Evolutionary conservation across 2,888 invertebrate genomes (phyloP).

Genomic region (Biston stratarius): DNA sequence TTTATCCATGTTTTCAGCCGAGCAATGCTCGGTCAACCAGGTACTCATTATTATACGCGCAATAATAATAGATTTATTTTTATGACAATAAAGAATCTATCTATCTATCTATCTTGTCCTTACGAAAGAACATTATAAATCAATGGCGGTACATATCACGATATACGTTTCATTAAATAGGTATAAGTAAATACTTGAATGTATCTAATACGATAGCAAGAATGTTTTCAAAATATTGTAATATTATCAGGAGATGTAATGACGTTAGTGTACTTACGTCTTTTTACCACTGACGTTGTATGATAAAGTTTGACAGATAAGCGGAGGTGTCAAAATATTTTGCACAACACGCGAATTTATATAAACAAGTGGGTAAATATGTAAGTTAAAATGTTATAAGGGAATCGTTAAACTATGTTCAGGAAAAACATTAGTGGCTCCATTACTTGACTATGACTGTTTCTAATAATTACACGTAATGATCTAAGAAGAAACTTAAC

Average conservation of each 20-base stretch:
- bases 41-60: too few relatives aligned
- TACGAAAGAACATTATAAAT: too few relatives aligned
- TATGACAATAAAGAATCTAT: too few relatives aligned
- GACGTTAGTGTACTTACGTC: conserved; percentile 7
- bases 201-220: neutral
- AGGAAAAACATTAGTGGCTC: neutral
- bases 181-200: neutral
- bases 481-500: neutral
- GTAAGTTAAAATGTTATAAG: neutral
- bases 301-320: conserved; percentile 7
- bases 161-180: too few relatives aligned
- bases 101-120: too few relatives aligned
- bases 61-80: too few relatives aligned
- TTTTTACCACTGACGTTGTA: neutral
- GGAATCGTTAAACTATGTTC: neutral
- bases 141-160: too few relatives aligned
- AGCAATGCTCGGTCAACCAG: too few relatives aligned
- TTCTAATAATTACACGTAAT: neutral
- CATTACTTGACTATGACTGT: neutral
- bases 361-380: neutral
- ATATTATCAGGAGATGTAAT: neutral
- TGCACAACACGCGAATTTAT: neutral
- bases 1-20: too few relatives aligned
- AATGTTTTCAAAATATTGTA: conserved; percentile 6
- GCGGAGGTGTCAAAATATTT: conserved; percentile 10